These are phyloP conservation scores for Stegostoma tigrinum DNA, from an alignment of 2,113 vertebrate genomes.

Conservation along the genomic window DNA sequence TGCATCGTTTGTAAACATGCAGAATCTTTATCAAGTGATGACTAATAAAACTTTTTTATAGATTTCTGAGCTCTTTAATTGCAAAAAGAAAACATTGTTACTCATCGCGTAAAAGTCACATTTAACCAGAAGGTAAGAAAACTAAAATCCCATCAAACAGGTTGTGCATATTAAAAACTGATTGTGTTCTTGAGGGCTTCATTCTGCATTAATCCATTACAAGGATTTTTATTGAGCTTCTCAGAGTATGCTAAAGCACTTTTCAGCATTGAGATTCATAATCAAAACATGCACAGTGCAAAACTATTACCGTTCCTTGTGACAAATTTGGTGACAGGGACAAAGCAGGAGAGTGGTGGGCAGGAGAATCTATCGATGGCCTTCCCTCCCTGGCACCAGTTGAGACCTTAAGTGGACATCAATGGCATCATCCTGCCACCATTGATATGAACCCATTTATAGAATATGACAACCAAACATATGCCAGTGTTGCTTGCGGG, in stretches of 20 bases:
- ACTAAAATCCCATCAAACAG: slow-evolving; percentile 1
- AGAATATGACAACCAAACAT: background rate
- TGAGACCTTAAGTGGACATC: background rate
- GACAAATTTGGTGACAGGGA: background rate
- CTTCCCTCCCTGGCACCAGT: background rate
- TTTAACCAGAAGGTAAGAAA: background rate
- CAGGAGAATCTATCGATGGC: too few relatives aligned
- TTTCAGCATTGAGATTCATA: background rate
- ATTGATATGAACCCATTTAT: background rate
- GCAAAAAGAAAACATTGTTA: background rate
- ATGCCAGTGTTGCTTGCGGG: background rate
- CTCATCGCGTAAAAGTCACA: background rate
- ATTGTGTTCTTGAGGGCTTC: background rate
- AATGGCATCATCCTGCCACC: too few relatives aligned
- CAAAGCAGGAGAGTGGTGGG: background rate
- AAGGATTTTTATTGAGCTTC: background rate
- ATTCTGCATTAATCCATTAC: slow-evolving; percentile 16
- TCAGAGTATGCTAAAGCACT: background rate
- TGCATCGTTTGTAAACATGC: background rate
- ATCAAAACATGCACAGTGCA: background rate
- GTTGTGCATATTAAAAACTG: background rate
- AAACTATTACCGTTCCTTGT: background rate
- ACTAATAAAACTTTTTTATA: background rate
- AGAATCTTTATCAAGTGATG: background rate
- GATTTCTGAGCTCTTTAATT: background rate